Evolutionary conservation across 2,888 invertebrate species (phyloP).

Genomic region (Lydus trimaculatus): DNA sequence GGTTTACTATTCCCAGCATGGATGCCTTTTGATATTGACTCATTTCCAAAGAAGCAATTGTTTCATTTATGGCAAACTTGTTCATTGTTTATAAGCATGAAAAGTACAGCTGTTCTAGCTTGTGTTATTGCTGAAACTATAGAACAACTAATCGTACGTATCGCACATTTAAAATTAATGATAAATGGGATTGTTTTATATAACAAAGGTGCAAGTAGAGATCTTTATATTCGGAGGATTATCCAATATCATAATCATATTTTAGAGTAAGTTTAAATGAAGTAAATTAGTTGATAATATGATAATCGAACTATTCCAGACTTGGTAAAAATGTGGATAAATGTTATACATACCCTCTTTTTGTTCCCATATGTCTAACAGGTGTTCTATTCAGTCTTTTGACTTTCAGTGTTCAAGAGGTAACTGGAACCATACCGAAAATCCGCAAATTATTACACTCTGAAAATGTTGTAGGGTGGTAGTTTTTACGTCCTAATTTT

Average conservation of each 20-base stretch:
- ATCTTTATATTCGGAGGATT: background rate
- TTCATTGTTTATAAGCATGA: conserved; percentile 10
- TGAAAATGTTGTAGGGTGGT: background rate
- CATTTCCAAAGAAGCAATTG: conserved; percentile 12
- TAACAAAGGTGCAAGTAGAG: background rate
- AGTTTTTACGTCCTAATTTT: conserved; percentile 9
- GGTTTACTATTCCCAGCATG: conserved; percentile 8
- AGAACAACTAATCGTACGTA: conserved; percentile 15
- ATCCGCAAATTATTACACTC: background rate
- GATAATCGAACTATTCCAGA: background rate
- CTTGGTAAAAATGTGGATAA: conserved; percentile 9
- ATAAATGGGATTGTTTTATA: conserved; percentile 15
- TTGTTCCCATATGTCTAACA: conserved; percentile 12
- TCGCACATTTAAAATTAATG: conserved; percentile 17
- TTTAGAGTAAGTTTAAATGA: conserved; percentile 7
- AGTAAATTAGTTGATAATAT: background rate
- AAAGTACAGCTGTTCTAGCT: conserved; percentile 10
- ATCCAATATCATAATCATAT: conserved; percentile 16
- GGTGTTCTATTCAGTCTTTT: conserved; percentile 18
- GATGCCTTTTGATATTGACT: conserved; percentile 21
- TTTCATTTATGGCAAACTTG: conserved; percentile 18
- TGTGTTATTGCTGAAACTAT: conserved; percentile 7
- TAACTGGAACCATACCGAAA: background rate
- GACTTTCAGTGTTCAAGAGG: conserved; percentile 14
- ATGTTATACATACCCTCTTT: conserved; percentile 10